Conservation (phyloP, 2,888 invertebrate species). For the Dynastes tityus region DNA sequence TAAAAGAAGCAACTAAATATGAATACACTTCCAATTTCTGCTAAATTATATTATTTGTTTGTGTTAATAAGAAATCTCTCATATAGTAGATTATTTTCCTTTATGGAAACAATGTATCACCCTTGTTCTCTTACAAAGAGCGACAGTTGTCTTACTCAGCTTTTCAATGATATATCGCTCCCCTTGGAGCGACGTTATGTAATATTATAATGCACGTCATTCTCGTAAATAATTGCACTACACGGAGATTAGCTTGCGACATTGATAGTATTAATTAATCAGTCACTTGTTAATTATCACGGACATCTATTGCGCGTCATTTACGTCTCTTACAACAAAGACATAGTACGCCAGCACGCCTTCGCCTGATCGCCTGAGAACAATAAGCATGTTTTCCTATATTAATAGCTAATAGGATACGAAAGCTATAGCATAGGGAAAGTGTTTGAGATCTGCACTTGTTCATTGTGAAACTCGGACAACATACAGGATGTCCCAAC, state of each 20-base stretch:
- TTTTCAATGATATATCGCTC: conserved; percentile 38
- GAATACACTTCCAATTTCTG: too few species aligned
- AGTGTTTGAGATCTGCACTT: too few species aligned
- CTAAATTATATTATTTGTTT: too few species aligned
- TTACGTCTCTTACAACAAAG: conserved; percentile 8
- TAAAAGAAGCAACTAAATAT: too few species aligned
- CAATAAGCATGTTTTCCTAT: background rate
- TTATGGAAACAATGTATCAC: background rate
- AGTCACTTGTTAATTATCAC: conserved; percentile 48
- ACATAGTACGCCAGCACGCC: background rate
- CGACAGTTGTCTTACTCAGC: background rate
- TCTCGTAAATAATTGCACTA: conserved; percentile 46
- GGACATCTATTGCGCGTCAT: conserved; percentile 45
- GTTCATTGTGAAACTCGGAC: too few species aligned
- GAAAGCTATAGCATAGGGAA: too few species aligned
- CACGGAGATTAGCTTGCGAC: conserved; percentile 46
- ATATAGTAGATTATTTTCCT: background rate
- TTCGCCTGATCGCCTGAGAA: conserved; percentile 4
- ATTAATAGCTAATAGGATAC: too few species aligned
- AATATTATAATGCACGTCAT: conserved; percentile 25
- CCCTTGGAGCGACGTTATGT: conserved; percentile 4
- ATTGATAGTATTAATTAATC: conserved; percentile 50
- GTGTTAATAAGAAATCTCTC: too few species aligned
- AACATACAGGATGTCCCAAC: too few species aligned
- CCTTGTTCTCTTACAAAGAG: background rate